Evolutionary conservation across 2,888 invertebrate genomes (phyloP).

Genomic region (Bibio marci): DNA sequence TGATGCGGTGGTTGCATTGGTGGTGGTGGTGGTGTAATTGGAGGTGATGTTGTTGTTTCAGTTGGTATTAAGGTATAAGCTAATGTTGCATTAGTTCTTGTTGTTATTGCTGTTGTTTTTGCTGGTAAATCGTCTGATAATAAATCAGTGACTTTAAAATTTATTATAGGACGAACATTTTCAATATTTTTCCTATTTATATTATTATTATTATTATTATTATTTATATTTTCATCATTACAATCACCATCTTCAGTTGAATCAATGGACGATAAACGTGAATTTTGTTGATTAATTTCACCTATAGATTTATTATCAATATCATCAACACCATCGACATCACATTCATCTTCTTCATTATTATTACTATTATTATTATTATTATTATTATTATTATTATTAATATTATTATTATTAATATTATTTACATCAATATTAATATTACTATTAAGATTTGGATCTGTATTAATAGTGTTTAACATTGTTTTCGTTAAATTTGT

Average conservation of each 20-base stretch:
- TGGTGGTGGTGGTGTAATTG: conserved; percentile 13
- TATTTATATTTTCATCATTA: background rate
- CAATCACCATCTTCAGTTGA: background rate
- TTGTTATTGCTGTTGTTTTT: background rate
- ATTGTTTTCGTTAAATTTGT: no score
- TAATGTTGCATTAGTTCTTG: background rate
- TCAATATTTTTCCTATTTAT: no score
- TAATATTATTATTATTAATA: no score
- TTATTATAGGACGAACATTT: no score
- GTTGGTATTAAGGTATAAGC: background rate
- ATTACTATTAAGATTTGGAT: no score
- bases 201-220: no score
- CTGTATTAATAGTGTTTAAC: no score
- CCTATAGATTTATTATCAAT: background rate
- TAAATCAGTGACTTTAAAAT: no score
- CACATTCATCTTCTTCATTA: conserved; percentile 2
- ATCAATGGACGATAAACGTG: conserved; percentile 1
- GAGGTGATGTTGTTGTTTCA: conserved; percentile 1
- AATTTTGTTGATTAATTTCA: background rate
- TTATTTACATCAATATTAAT: no score
- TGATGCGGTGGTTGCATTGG: conserved; percentile 10
- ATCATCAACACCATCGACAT: background rate
- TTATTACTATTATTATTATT: conserved; percentile 2
- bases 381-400: no score
- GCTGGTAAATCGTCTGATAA: no score